phyloP scores from a whole-genome alignment of 1,140 invertebrate genomes.

The Thaumatotibia leucotreta region DNA sequence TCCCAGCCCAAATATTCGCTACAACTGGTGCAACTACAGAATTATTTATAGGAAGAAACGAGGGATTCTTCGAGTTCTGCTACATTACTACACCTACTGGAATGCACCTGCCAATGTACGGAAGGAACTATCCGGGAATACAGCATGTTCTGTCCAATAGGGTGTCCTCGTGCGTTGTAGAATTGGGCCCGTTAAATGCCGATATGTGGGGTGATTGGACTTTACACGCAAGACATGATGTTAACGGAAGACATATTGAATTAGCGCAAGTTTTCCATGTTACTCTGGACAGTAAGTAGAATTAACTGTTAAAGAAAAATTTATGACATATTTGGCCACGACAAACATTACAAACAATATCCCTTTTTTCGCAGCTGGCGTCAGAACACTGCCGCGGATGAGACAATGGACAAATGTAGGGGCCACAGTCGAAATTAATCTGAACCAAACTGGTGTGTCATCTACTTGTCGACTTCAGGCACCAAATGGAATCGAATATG shows the following conservation, averaged over 20 bases:
- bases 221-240: not conserved
- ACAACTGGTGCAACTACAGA: not conserved
- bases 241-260: not conserved
- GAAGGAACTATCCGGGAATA: constrained; percentile 3
- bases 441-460: constrained; percentile 1
- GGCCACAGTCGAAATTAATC: not conserved
- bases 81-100: not conserved
- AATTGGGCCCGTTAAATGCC: not conserved
- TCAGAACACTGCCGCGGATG: not conserved
- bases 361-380: not conserved
- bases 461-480: not conserved
- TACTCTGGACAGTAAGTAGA: constrained; percentile 1
- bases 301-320: not conserved
- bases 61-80: not conserved
- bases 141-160: not conserved
- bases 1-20: not conserved
- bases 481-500: not conserved
- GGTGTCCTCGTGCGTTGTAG: not conserved
- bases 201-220: constrained; percentile 1
- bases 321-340: not conserved
- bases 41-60: not conserved
- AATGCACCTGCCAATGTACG: not conserved
- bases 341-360: not conserved
- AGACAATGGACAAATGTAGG: not conserved
- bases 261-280: not conserved